phyloP scores from a whole-genome alignment of 1,140 invertebrate genomes.

The Zaprionus nigranus region DNA sequence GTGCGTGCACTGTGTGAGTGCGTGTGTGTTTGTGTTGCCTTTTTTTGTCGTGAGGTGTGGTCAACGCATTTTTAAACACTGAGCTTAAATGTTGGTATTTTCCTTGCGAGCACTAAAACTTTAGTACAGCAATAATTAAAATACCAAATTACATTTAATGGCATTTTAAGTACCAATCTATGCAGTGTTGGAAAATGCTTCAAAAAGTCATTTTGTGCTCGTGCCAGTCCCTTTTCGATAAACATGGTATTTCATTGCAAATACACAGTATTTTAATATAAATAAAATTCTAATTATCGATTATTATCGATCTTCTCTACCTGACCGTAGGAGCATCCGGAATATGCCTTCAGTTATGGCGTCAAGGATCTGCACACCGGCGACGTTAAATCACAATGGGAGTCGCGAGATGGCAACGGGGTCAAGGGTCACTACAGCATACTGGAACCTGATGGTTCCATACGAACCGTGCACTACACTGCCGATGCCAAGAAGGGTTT shows the following conservation, averaged over 20 bases:
- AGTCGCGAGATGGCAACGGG: conserved; percentile 86
- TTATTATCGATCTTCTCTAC: background rate
- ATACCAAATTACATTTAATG: background rate
- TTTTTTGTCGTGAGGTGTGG: conserved; percentile 33
- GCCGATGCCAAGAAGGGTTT: conserved; percentile 87
- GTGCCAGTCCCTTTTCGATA: too few relatives aligned
- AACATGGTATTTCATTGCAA: too few relatives aligned
- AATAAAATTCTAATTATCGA: conserved; percentile 5
- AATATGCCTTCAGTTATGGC: conserved; percentile 89
- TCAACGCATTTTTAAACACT: conserved; percentile 29
- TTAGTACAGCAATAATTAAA: background rate
- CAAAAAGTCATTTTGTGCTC: background rate
- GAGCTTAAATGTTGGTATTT: conserved; percentile 1
- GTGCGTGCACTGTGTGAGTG: conserved; percentile 13
- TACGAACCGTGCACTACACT: conserved; percentile 87
- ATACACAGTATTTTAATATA: too few relatives aligned
- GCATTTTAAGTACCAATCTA: background rate
- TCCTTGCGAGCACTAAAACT: background rate
- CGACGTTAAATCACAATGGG: conserved; percentile 88
- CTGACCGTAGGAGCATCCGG: conserved; percentile 86
- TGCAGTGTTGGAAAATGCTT: background rate
- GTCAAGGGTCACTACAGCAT: conserved; percentile 88
- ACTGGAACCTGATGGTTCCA: conserved; percentile 88
- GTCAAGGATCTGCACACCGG: conserved; percentile 89
- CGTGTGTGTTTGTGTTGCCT: background rate